These are phyloP conservation scores for Alligator sinensis DNA, from an alignment of 2,113 vertebrate genomes.

Conservation along the genomic window DNA sequence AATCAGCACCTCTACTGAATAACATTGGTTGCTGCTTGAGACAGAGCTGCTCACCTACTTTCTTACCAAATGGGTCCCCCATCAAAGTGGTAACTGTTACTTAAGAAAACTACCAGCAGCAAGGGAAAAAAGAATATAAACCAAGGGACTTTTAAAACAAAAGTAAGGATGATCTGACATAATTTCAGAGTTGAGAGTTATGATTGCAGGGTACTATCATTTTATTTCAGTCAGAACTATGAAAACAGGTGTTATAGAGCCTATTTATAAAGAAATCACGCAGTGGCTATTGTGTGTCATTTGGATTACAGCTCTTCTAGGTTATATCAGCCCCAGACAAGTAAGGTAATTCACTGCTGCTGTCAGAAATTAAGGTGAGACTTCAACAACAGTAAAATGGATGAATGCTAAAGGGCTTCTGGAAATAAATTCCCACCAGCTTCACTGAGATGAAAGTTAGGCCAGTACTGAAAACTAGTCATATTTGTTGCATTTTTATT, in stretches of 20 bases:
- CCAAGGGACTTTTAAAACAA: not conserved
- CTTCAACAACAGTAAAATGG: no score
- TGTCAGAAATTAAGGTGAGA: not conserved
- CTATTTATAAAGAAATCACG: not conserved
- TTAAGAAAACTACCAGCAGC: not conserved
- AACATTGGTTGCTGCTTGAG: not conserved
- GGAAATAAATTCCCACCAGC: not conserved
- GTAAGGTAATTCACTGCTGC: not conserved
- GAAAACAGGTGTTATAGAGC: not conserved
- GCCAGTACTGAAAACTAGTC: not conserved
- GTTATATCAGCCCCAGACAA: not conserved
- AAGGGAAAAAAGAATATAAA: not conserved
- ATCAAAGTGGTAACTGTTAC: not conserved
- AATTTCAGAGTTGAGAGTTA: not conserved
- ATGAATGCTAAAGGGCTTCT: not conserved
- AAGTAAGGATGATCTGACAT: not conserved
- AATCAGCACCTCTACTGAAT: slow-evolving; percentile 37
- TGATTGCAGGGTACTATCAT: not conserved
- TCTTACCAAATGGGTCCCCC: not conserved
- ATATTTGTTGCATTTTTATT: not conserved
- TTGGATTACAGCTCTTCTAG: not conserved
- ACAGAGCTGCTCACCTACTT: not conserved
- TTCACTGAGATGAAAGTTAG: not conserved
- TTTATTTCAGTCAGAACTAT: not conserved
- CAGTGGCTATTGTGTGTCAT: not conserved